Conservation (phyloP, 1,140 invertebrate genomes). For the Bombus sibiricus region DNA sequence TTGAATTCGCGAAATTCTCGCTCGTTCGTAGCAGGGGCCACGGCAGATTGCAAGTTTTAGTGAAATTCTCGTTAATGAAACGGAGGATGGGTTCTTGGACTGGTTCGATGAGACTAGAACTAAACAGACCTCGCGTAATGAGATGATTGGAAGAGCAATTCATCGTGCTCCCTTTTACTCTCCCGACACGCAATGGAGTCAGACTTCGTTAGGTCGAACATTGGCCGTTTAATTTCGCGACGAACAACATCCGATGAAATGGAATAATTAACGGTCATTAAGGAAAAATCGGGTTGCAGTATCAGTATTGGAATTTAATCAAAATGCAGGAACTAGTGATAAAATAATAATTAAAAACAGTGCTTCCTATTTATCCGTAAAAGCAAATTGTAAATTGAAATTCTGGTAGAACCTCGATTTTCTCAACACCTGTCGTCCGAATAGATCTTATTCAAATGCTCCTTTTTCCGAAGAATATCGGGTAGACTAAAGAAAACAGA, state of each 20-base stretch:
- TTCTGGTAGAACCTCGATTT: not conserved
- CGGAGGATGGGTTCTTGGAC: conserved; percentile 22
- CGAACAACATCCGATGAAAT: conserved; percentile 58
- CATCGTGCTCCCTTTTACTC: conserved; percentile 62
- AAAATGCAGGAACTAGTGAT: too few species aligned
- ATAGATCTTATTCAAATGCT: too few species aligned
- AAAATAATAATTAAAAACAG: not conserved
- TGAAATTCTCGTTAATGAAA: conserved; percentile 41
- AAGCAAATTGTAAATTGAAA: not conserved
- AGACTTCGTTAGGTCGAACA: conserved; percentile 29
- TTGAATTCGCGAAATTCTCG: not conserved
- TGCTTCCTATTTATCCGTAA: not conserved
- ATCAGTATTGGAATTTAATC: too few species aligned
- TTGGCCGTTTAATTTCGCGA: conserved; percentile 58
- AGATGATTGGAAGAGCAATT: conserved; percentile 73
- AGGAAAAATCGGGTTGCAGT: too few species aligned
- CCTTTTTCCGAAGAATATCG: too few species aligned
- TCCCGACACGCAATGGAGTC: conserved; percentile 54
- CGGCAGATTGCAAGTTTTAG: not conserved
- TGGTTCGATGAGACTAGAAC: conserved; percentile 34
- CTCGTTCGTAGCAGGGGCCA: not conserved
- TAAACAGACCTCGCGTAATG: conserved; percentile 61
- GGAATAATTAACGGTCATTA: conserved; percentile 50
- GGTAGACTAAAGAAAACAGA: too few species aligned
- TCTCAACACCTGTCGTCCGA: not conserved